Conservation (phyloP, 2,113 vertebrate species). For the Stegostoma tigrinum region DNA sequence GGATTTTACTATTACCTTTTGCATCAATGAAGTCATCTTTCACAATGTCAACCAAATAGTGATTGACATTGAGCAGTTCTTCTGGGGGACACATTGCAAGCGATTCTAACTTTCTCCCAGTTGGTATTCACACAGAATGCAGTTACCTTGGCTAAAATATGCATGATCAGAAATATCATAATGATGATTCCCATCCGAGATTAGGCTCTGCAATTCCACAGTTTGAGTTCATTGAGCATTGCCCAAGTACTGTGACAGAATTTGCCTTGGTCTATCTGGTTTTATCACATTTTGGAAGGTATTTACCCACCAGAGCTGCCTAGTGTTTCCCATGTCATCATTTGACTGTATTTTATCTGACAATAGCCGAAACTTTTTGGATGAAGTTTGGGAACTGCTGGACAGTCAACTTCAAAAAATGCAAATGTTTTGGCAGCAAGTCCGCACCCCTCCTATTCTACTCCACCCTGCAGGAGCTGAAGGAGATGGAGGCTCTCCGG, state of each 20-base stretch:
- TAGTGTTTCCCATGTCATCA: neutral
- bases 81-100: too few relatives aligned
- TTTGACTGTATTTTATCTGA: neutral
- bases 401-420: neutral
- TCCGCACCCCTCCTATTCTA: conserved; percentile 60
- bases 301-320: neutral
- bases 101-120: neutral
- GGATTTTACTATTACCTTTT: too few relatives aligned
- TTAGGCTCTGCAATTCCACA: neutral
- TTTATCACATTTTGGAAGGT: neutral
- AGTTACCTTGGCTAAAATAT: neutral
- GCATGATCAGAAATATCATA: neutral
- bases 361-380: neutral
- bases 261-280: neutral
- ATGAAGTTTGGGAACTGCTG: neutral
- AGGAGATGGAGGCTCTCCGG: conserved; percentile 61
- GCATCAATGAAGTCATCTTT: neutral
- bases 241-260: neutral
- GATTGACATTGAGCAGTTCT: neutral
- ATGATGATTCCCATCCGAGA: neutral
- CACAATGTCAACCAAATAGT: neutral
- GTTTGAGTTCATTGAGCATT: neutral
- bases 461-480: conserved; percentile 63
- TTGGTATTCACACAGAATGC: neutral
- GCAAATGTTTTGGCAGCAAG: neutral